These are phyloP conservation scores for Stichopus horrens DNA, from an alignment of 53 echinoderm and acorn worm species.

Conservation along the genomic window DNA sequence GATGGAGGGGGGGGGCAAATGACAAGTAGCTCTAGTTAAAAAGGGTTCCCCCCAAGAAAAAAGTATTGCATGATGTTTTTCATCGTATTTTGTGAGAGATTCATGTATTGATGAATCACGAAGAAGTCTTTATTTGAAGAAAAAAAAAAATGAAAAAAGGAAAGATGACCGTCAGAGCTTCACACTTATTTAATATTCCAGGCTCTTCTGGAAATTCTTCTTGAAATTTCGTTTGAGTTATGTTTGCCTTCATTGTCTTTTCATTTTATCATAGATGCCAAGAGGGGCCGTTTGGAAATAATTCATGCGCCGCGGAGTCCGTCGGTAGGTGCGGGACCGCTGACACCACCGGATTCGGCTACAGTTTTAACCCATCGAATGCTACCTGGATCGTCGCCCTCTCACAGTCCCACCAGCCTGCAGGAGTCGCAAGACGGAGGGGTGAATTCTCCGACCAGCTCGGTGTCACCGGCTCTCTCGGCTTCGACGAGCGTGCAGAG, in stretches of 20 bases:
- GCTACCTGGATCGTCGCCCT: constrained; percentile 44
- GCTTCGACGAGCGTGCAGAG: constrained; percentile 47
- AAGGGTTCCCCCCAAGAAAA: no score
- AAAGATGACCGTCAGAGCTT: no score
- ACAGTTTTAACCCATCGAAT: constrained; percentile 37
- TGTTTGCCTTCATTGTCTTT: neutral
- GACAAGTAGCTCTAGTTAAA: no score
- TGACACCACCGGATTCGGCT: constrained; percentile 43
- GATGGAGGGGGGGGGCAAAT: no score
- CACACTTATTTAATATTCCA: no score
- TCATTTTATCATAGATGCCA: constrained; percentile 52
- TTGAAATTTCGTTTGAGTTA: no score
- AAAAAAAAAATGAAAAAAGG: no score
- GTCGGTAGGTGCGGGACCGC: constrained; percentile 37
- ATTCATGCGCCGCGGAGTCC: constrained; percentile 83
- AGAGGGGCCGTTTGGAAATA: constrained; percentile 85
- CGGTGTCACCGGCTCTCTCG: constrained; percentile 68
- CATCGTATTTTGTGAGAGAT: no score
- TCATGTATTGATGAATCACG: no score
- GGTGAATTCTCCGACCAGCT: constrained; percentile 68
- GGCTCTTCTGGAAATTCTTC: no score
- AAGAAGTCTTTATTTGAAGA: no score
- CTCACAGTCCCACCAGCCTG: constrained; percentile 73
- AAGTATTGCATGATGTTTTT: no score
- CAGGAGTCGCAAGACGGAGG: constrained; percentile 60